Conservation (phyloP, 1,140 invertebrate species). For the Platorchestia sp. region DNA sequence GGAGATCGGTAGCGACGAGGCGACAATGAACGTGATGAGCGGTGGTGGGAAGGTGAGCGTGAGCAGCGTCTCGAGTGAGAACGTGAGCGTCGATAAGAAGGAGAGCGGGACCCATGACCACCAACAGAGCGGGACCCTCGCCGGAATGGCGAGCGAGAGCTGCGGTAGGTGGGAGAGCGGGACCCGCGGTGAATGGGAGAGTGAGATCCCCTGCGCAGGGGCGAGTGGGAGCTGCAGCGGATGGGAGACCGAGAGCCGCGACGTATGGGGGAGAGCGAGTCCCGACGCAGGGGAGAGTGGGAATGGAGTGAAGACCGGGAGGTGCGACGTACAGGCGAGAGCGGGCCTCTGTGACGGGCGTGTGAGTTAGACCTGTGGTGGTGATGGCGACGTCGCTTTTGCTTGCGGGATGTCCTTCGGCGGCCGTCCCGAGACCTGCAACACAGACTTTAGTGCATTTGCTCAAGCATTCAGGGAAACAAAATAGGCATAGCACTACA, state of each 20-base stretch:
- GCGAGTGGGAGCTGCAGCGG: background rate
- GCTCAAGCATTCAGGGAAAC: too few species aligned
- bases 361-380: background rate
- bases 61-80: background rate
- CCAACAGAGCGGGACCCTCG: background rate
- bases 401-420: background rate
- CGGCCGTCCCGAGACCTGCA: background rate
- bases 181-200: background rate
- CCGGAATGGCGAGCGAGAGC: background rate
- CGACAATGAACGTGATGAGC: background rate
- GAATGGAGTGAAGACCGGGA: background rate
- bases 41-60: background rate
- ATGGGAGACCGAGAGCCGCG: background rate
- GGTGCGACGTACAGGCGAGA: background rate
- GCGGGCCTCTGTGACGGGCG: background rate
- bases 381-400: background rate
- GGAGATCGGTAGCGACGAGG: background rate
- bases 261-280: background rate
- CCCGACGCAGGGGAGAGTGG: background rate
- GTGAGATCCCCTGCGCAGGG: background rate
- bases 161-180: background rate
- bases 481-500: too few species aligned
- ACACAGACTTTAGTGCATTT: background rate
- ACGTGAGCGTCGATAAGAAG: background rate
- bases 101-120: background rate